Percentiles rank a stretch among this genome's conserved stretches.
phyloP scores from a whole-genome alignment of 2,888 invertebrate genomes.

The Leucoptera coffeella region DNA sequence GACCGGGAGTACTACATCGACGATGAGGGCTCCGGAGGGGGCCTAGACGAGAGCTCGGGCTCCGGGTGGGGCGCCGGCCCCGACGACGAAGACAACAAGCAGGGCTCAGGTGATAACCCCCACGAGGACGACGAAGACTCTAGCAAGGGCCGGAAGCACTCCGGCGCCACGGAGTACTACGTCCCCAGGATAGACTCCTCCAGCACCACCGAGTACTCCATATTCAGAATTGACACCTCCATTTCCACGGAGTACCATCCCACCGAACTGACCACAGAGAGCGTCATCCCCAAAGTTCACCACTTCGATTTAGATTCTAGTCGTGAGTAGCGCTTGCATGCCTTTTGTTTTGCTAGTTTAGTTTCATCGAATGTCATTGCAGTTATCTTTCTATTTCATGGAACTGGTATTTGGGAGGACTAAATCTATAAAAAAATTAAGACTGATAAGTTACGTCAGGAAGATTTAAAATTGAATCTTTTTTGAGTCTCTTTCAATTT shows the following conservation, averaged over 20 bases:
- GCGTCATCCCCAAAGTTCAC: conserved; percentile 17
- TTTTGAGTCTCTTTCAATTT: too few species aligned
- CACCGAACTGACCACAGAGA: conserved; percentile 9
- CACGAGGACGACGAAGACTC: conserved; percentile 26
- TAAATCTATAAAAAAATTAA: too few species aligned
- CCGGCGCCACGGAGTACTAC: too few species aligned
- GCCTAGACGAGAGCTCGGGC: conserved; percentile 80
- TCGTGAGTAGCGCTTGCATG: conserved; percentile 52
- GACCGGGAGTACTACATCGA: conserved; percentile 68
- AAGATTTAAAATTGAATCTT: too few species aligned
- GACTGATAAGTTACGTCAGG: too few species aligned
- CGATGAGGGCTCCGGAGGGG: conserved; percentile 71
- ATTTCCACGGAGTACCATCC: conserved; percentile 8
- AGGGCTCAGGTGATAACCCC: conserved; percentile 17
- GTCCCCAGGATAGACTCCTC: background rate
- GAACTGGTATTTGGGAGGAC: too few species aligned
- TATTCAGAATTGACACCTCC: background rate
- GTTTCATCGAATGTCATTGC: too few species aligned
- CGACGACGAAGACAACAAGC: conserved; percentile 65
- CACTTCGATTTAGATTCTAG: conserved; percentile 25
- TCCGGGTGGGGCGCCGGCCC: conserved; percentile 72
- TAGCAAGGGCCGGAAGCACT: conserved; percentile 20
- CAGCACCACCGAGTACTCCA: conserved; percentile 3
- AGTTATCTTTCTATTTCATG: too few species aligned
- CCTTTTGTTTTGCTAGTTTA: conserved; percentile 44